These are phyloP conservation scores for Danionella cerebrum DNA, from an alignment of 2,113 vertebrate species.

Conservation along the genomic window DNA sequence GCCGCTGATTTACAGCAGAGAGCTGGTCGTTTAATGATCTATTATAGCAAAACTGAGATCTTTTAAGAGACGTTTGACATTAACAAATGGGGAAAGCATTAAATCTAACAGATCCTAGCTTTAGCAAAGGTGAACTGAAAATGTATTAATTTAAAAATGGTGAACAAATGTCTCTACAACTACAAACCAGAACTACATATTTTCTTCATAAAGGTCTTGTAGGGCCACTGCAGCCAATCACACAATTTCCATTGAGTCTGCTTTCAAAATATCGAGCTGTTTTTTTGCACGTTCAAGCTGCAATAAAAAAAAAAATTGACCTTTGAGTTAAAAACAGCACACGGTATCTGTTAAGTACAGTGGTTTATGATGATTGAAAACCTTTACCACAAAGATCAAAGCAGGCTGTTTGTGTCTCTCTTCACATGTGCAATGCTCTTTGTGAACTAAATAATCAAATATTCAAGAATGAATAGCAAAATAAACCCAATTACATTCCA, in stretches of 20 bases:
- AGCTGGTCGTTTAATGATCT: constrained; percentile 24
- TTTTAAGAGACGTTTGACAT: constrained; percentile 20
- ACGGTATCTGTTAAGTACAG: no score
- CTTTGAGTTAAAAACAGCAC: no score
- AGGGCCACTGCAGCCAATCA: not conserved
- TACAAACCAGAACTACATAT: not conserved
- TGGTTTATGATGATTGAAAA: no score
- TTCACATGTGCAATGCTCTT: no score
- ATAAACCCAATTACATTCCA: no score
- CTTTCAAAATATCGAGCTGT: not conserved
- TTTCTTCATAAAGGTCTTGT: not conserved
- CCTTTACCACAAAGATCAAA: no score
- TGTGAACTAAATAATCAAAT: not conserved
- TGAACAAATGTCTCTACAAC: not conserved
- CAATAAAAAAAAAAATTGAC: no score
- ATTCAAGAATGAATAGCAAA: no score
- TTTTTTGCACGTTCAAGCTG: not conserved
- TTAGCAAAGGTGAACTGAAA: not conserved
- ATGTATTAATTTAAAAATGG: not conserved
- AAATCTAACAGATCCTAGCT: constrained; percentile 12
- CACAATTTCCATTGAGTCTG: not conserved
- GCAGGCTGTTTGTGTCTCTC: no score
- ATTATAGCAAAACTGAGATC: constrained; percentile 10
- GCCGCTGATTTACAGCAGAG: constrained; percentile 20
- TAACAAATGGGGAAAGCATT: constrained; percentile 19